Base-by-base conservation (phyloP, 2,888 invertebrate genomes). In the Parnassius smintheus region DNA sequence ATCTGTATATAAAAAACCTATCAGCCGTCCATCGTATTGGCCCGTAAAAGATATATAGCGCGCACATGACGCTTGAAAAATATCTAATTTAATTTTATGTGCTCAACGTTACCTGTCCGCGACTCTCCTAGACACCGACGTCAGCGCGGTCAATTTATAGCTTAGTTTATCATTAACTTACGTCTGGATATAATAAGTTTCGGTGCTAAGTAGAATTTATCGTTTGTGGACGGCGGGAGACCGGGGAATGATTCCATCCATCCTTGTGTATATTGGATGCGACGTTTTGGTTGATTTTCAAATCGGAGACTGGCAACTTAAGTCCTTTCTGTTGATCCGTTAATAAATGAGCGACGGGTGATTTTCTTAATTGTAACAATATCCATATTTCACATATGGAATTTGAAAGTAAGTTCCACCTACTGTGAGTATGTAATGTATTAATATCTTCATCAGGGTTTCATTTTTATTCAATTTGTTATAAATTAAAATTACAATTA, bases 81-180 rank as follows among this genome's bases (percentile, higher is more conserved):
- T 78, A 82, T 79, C 78, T 81, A 82, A 83, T 83, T 83, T 83
- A 80, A 82, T 83, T 81, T 82, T 80, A 84, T 79, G 80, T 76
- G 67, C 66, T 65, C 71, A 55, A 65, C 70, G 70, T 75, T 78
- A 81, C 82, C 84, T 85, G 85, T 83, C 83, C 72, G 68, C 76
- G 79, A 76, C 78, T 81, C 78, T 80, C 82, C 83, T 83, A 84
- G 85, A 84, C 83, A 77, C 83, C 80, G 73, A 78, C 80, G 83
- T 83, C 85, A 76, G 70, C 75, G 70, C 49, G 67, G 71, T 70
- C 70, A 77, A 86, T 86, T 87, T 86, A 88, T 85, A 75, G 81
- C 74, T 78, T 77, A 77, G 77, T 85, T 84, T 83, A 87, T 87
- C 86, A 86, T 83, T 78, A 73, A 81, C 77, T 80, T 79, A 79